Percentiles rank a stretch among this genome's conserved stretches.
These are phyloP conservation scores for Trichomalopsis sarcophagae DNA, from an alignment of 1,140 invertebrate genomes.

Conservation along the genomic window DNA sequence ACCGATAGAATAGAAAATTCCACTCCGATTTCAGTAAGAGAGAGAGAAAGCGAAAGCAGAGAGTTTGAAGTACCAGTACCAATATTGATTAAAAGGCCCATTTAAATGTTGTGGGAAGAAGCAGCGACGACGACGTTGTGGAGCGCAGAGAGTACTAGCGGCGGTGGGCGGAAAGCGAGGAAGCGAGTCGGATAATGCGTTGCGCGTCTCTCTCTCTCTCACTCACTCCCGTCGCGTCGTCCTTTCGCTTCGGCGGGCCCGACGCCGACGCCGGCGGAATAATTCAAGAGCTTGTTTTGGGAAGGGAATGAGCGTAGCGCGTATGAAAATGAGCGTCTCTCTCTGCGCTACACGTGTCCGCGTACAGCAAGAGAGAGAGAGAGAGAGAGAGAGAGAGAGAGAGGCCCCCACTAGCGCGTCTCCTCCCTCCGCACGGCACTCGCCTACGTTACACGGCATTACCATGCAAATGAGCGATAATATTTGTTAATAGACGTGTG, in stretches of 20 bases:
- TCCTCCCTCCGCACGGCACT: not conserved
- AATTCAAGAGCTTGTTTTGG: conserved; percentile 52
- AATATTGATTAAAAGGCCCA: conserved; percentile 46
- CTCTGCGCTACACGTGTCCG: conserved; percentile 44
- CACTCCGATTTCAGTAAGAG: not conserved
- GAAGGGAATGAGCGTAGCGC: conserved; percentile 31
- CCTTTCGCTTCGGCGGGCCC: conserved; percentile 23
- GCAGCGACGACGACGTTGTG: not conserved
- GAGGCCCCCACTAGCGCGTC: not conserved
- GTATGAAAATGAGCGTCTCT: conserved; percentile 47
- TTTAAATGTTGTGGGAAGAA: conserved; percentile 36
- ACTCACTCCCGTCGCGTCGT: not conserved
- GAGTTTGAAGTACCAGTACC: not conserved
- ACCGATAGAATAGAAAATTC: not conserved
- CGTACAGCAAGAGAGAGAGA: not conserved
- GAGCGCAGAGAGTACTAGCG: not conserved
- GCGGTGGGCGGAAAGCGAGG: not conserved
- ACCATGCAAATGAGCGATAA: conserved; percentile 53
- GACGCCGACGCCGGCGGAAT: conserved; percentile 43
- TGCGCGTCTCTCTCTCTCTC: not conserved
- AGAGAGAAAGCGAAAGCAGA: not conserved
- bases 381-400: not conserved
- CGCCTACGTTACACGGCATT: conserved; percentile 38
- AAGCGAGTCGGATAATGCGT: not conserved
- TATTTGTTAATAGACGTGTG: conserved; percentile 53